Evolutionary conservation across 2,113 vertebrate genomes (phyloP).

Genomic region (Melospiza melodia): DNA sequence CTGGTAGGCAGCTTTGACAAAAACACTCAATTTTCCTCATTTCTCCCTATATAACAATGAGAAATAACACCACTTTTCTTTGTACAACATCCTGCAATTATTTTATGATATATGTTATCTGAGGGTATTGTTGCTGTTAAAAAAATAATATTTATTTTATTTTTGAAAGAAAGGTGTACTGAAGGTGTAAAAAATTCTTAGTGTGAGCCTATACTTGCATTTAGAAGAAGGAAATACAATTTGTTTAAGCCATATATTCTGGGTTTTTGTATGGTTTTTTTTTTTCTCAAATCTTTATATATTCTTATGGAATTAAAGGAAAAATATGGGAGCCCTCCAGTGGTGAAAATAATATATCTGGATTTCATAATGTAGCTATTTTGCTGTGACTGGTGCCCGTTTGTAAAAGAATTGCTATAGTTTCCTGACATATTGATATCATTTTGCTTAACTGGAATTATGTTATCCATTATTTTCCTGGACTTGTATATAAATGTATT

Average conservation of each 20-base stretch:
- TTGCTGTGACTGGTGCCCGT: not conserved
- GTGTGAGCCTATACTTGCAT: not conserved
- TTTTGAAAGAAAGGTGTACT: not conserved
- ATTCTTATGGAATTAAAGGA: not conserved
- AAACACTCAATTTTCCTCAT: not conserved
- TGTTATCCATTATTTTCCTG: not conserved
- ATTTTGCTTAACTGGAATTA: not conserved
- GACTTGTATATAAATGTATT: not conserved
- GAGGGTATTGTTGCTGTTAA: not conserved
- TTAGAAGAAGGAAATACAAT: not conserved
- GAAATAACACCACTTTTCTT: not conserved
- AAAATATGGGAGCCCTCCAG: constrained; percentile 73
- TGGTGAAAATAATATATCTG: constrained; percentile 57
- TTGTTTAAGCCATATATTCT: not conserved
- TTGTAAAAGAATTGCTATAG: not conserved
- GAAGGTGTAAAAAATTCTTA: not conserved
- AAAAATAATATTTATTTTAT: not conserved
- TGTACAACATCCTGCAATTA: not conserved
- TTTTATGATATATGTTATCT: not conserved
- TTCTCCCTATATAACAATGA: not conserved
- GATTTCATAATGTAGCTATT: not conserved
- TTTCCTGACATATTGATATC: not conserved
- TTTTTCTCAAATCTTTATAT: not conserved
- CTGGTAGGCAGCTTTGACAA: not conserved
- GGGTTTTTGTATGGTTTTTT: not conserved